Evolutionary conservation across 1,140 invertebrate species (phyloP), one percentile per base, ranked within the genome.

Genomic region (Daktulosphaira vitifoliae): DNA sequence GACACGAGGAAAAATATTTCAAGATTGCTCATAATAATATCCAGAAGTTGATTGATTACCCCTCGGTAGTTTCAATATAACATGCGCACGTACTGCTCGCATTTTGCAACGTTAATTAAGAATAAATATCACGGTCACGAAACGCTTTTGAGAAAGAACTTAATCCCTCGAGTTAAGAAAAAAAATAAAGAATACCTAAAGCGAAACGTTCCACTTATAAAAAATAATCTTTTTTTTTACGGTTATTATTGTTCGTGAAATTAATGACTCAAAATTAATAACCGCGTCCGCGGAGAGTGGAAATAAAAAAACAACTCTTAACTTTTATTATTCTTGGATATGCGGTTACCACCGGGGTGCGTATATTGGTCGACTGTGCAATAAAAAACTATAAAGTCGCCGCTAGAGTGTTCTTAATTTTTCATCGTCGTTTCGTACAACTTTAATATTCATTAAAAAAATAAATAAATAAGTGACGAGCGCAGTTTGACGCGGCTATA

Each of bases 201-300:
- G 37, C 16, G 54, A 46, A 26, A 39, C 26, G 38, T 56, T 56
- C 42, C n/a, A 25, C 26, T 29, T 20, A 46, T 6, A 13, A 22
- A 23, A 33, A 62, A 62, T 46, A 13, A 13, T 44, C 29, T 26
- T 59, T 44, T 44, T 62, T 62, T 62, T 62, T 62, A 62, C 56
- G 56, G 46, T 62, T 62, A 62, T 62, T 62, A 62, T 62, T 62
- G 39, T 15, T 9, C 42, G 44, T 22, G 42, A 62, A 62, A 62
- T 62, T 62, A 62, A 62, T 62, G 56, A 62, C 42, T 62, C 56
- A 62, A 62, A 62, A 62, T 62, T 62, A 62, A 62, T 62, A 62
- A 62, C 56, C 56, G 26, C 23, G 37, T 5, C 33, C 23, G 16
- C 51, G 11, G 33, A 16, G 50, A 33, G 29, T 11, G 29, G 29